Evolutionary conservation across 2,888 invertebrate genomes (phyloP), one percentile per base, ranked within the genome.

Genomic region (Incurvaria masculella): DNA sequence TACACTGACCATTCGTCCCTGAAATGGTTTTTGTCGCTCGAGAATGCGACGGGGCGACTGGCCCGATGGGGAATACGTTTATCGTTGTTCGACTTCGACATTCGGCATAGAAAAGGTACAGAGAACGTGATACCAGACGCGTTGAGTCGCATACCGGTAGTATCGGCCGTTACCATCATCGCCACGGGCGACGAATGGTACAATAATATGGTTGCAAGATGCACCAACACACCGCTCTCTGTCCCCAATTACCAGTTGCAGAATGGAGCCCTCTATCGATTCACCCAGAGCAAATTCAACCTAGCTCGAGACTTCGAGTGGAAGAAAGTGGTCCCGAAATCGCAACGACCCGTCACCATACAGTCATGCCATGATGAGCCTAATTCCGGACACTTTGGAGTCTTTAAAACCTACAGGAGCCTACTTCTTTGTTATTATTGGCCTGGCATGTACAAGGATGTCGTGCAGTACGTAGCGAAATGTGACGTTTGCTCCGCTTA

Each of bases 361-460:
- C 33, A 14, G 14, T 8, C 33, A 33, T n/a, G 8, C 8, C 33
- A 33, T 14, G 33, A 33, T 45, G 51, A 46, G 8, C 53, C 50
- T 10, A 54, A 50, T 3, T 46, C 53, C 4, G 57, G 49, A n/a
- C 57, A 58, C 50, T 44, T 56, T 0, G 50, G 57, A 2, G 53
- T 56, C 19, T 54, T 55, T 41, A 58, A 59, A 50, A 60, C 59
- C 0, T 55, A 56, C 21, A 52, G 48, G 44, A 47, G 59, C 1
- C 10, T 59, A 4, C 14, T 41, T 1, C 41, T 56, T 2, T 42
- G 45, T 1, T 57, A 52, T 17, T 58, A 43, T 41, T 57, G 57
- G 58, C 56, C 56, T 0, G 49, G 51, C 1, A 56, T 57, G 55
- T 46, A 56, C 18, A 0, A 3, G 1, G 56, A 57, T 40, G 53